A percentile compares a stretch with the other conserved stretches of the same genome.
These are phyloP conservation scores for Brachyopa scutellaris DNA, from an alignment of 2,888 invertebrate genomes.

Conservation along the genomic window DNA sequence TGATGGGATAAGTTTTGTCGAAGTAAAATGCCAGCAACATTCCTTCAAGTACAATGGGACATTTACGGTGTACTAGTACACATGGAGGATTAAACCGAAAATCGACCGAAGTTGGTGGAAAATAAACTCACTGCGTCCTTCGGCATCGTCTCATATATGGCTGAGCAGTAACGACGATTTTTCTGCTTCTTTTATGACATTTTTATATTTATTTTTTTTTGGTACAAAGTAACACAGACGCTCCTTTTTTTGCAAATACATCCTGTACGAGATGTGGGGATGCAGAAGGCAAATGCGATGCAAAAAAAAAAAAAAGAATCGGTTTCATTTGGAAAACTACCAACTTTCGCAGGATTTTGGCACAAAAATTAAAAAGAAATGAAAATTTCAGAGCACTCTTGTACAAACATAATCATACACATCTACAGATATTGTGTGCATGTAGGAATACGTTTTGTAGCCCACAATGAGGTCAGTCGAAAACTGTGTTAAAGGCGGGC, in stretches of 20 bases:
- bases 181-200: neutral
- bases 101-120: neutral
- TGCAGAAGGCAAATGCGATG: neutral
- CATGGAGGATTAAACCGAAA: neutral
- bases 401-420: too few species aligned
- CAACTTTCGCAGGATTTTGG: conserved; percentile 38
- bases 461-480: conserved; percentile 24
- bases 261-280: neutral
- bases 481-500: conserved; percentile 2
- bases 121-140: neutral
- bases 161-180: conserved; percentile 1
- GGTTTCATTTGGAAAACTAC: conserved; percentile 22
- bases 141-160: neutral
- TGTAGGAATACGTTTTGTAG: neutral
- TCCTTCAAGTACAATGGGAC: conserved; percentile 23
- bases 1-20: conserved; percentile 36
- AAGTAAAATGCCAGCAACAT: conserved; percentile 24
- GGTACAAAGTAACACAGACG: neutral
- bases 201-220: conserved; percentile 4
- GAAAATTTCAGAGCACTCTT: too few species aligned
- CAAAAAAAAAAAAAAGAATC: neutral
- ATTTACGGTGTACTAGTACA: conserved; percentile 18
- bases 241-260: neutral
- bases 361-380: neutral
- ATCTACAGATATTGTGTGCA: neutral